A percentile compares a stretch with the other conserved stretches of the same genome.
phyloP scores from a whole-genome alignment of 2,113 vertebrate species.

The Falcunculus frontatus region DNA sequence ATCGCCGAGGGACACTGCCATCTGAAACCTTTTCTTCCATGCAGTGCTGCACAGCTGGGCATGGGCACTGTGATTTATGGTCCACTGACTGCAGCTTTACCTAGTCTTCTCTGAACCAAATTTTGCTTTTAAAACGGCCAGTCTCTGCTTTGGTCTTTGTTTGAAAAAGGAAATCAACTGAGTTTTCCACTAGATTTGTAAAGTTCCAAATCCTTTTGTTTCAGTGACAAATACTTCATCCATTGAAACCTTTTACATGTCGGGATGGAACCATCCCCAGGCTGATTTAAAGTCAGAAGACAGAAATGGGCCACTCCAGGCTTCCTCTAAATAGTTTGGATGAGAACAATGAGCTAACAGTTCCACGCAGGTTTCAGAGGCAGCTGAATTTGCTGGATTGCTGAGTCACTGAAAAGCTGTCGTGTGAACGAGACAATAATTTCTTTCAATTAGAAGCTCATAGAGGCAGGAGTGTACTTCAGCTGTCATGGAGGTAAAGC shows the following conservation, averaged over 20 bases:
- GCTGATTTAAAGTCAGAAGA: slow-evolving; percentile 37
- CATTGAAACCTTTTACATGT: not conserved
- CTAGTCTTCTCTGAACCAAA: not conserved
- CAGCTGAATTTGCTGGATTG: slow-evolving; percentile 7
- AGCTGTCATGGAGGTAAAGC: not conserved
- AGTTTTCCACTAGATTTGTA: slow-evolving; percentile 34
- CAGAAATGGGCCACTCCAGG: not conserved
- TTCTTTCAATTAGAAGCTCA: slow-evolving; percentile 24
- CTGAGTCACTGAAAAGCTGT: slow-evolving; percentile 24
- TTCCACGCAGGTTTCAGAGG: slow-evolving; percentile 8
- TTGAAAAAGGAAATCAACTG: not conserved
- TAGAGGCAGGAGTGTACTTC: not conserved
- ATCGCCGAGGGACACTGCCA: not conserved
- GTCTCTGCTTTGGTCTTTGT: not conserved
- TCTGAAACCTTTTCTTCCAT: not conserved
- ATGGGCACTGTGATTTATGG: not conserved
- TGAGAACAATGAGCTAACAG: not conserved
- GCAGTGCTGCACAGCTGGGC: not conserved
- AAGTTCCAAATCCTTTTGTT: slow-evolving; percentile 19
- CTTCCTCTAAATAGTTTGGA: slow-evolving; percentile 46
- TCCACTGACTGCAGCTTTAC: not conserved
- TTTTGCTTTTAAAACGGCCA: not conserved
- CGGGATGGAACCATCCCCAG: not conserved
- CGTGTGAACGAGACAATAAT: not conserved
- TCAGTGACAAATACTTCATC: not conserved